These are phyloP conservation scores for Camelus bactrianus DNA, from an alignment of 2,113 vertebrate genomes.

Conservation along the genomic window DNA sequence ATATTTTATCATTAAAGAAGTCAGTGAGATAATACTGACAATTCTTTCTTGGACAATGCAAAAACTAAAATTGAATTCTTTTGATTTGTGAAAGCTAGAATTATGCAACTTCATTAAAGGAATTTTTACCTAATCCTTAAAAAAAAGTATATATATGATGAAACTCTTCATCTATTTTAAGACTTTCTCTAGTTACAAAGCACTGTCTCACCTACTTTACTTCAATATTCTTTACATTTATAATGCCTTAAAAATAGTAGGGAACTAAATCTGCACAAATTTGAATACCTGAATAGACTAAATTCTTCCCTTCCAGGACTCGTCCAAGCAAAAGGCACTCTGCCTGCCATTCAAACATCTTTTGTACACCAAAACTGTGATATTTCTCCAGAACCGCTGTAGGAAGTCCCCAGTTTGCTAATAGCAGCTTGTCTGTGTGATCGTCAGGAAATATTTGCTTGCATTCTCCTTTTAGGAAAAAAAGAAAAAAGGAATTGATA, in stretches of 20 bases:
- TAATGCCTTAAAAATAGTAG: constrained; percentile 30
- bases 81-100: not conserved
- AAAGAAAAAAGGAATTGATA: constrained; percentile 45
- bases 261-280: constrained; percentile 44
- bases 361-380: constrained; percentile 91
- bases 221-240: not conserved
- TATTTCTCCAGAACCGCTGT: constrained; percentile 93
- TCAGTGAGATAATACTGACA: constrained; percentile 52
- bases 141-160: not conserved
- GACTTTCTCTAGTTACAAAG: not conserved
- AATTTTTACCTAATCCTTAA: not conserved
- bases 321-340: constrained; percentile 94
- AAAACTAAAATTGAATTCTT: constrained; percentile 68
- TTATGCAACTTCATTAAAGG: constrained; percentile 15
- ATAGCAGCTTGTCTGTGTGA: constrained; percentile 91
- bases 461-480: constrained; percentile 83
- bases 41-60: constrained; percentile 57
- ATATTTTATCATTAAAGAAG: constrained; percentile 72
- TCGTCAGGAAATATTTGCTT: constrained; percentile 87
- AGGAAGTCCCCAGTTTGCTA: constrained; percentile 97
- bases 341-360: constrained; percentile 99
- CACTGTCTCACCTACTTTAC: not conserved
- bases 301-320: constrained; percentile 95
- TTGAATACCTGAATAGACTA: constrained; percentile 96
- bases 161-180: constrained; percentile 34